Percentiles rank a stretch among this genome's conserved stretches.
These are phyloP conservation scores for Porites divaricata DNA, from an alignment of 92 coral and sea anemone genomes.

Conservation along the genomic window DNA sequence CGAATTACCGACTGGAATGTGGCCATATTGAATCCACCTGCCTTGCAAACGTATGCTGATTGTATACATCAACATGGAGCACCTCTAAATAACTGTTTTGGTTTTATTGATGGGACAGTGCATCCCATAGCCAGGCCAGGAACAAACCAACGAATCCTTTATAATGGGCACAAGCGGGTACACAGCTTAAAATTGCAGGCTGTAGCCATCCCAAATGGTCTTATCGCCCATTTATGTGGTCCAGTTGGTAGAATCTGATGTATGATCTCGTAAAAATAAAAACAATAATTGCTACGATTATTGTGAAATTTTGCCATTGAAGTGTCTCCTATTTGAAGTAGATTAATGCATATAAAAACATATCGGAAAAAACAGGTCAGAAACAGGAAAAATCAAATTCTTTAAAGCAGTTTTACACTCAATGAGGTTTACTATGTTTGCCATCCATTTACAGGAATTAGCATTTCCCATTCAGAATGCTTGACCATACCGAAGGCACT, in stretches of 20 bases:
- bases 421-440: slow-evolving; percentile 2
- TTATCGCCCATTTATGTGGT: slow-evolving; percentile 43
- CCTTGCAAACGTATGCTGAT: too few species aligned
- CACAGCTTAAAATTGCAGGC: slow-evolving; percentile 27
- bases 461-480: slow-evolving; percentile 2
- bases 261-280: background rate
- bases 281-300: background rate
- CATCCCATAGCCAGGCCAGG: slow-evolving; percentile 27
- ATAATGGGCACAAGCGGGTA: background rate
- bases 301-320: background rate
- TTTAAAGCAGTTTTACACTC: slow-evolving; percentile 2
- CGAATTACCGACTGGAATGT: too few species aligned
- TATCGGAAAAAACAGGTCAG: slow-evolving; percentile 2
- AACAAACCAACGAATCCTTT: slow-evolving; percentile 13
- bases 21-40: too few species aligned
- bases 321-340: background rate
- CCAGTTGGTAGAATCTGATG: background rate
- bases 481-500: background rate
- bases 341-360: too few species aligned
- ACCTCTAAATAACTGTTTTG: too few species aligned
- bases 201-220: slow-evolving; percentile 42
- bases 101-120: background rate
- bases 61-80: too few species aligned
- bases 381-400: slow-evolving; percentile 4
- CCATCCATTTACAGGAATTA: slow-evolving; percentile 10